phyloP scores from a whole-genome alignment of 2,113 vertebrate genomes.

The Hypocryptadius cinnamomeus region DNA sequence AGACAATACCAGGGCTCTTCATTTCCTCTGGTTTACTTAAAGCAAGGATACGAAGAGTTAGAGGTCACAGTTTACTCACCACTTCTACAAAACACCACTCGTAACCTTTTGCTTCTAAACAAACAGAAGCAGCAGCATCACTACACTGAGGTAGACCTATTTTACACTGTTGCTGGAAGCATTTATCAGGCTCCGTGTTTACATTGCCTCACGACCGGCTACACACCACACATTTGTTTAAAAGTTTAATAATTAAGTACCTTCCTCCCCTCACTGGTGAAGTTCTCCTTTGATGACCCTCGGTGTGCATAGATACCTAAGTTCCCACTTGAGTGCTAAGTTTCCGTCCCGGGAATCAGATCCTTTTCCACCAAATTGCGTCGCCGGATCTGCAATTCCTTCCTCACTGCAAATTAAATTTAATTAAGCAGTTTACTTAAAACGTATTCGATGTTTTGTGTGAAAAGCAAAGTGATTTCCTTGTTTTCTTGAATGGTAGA shows the following conservation, averaged over 20 bases:
- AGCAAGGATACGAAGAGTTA: slow-evolving; percentile 58
- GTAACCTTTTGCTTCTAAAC: slow-evolving; percentile 33
- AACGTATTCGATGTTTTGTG: slow-evolving; percentile 45
- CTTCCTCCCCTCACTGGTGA: background rate
- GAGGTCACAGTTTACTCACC: slow-evolving; percentile 65
- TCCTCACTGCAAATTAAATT: slow-evolving; percentile 42
- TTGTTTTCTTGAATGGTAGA: slow-evolving; percentile 1
- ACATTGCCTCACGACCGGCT: background rate
- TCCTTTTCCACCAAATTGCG: slow-evolving; percentile 36
- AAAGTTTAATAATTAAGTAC: slow-evolving; percentile 27
- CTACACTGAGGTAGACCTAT: background rate
- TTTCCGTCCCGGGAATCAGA: slow-evolving; percentile 11
- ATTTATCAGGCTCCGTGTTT: background rate
- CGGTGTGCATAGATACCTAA: background rate
- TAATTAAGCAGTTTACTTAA: slow-evolving; percentile 58
- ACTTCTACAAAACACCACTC: background rate
- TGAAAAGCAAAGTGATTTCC: slow-evolving; percentile 47
- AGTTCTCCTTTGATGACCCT: slow-evolving; percentile 17
- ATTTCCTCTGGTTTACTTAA: slow-evolving; percentile 68
- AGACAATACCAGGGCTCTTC: slow-evolving; percentile 64
- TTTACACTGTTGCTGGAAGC: background rate
- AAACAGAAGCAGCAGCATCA: background rate
- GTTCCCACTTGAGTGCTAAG: slow-evolving; percentile 19
- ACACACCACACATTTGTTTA: background rate
- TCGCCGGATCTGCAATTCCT: slow-evolving; percentile 41